phyloP scores from a whole-genome alignment of 2,113 vertebrate species.

The Narcine bancroftii region DNA sequence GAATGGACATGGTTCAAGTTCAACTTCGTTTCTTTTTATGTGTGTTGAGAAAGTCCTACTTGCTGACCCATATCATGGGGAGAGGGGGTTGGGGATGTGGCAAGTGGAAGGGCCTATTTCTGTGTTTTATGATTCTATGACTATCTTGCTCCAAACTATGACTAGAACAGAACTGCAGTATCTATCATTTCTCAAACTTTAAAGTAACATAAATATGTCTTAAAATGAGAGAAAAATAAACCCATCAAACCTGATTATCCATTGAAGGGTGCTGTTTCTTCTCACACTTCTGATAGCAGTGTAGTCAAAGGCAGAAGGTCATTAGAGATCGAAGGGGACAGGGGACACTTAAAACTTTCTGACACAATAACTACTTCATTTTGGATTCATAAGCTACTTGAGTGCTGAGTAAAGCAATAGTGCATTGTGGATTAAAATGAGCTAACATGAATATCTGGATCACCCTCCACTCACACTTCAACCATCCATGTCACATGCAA shows the following conservation, averaged over 20 bases:
- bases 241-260: not conserved
- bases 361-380: not conserved
- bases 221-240: not conserved
- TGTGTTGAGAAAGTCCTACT: too few relatives aligned
- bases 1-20: too few relatives aligned
- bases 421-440: not conserved
- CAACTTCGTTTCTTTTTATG: too few relatives aligned
- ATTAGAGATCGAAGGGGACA: too few relatives aligned
- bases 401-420: not conserved
- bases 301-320: not conserved
- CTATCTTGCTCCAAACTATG: not conserved
- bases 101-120: too few relatives aligned
- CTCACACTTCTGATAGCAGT: not conserved
- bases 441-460: not conserved
- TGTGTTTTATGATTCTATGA: too few relatives aligned
- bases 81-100: too few relatives aligned
- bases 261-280: not conserved
- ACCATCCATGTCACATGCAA: not conserved
- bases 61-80: too few relatives aligned
- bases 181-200: not conserved
- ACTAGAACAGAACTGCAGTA: not conserved
- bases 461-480: not conserved
- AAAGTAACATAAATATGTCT: not conserved
- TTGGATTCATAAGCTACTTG: constrained; percentile 17
- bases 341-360: not conserved